Conservation (phyloP, 2,888 invertebrate species). For the Geotrupes spiniger region DNA sequence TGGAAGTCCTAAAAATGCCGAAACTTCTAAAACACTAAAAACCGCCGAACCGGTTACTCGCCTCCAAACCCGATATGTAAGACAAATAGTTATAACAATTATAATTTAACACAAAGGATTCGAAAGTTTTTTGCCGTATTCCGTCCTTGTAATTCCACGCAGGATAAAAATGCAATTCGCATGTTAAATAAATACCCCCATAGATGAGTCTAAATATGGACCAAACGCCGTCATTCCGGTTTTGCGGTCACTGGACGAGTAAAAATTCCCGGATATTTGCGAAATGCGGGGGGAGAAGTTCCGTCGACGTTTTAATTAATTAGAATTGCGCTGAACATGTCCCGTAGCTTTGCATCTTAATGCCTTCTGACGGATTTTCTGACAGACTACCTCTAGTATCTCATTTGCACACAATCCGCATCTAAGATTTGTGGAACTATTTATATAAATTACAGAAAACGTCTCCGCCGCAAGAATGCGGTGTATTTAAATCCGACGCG, state of each 20-base stretch:
- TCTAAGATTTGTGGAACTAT: slow-evolving; percentile 39
- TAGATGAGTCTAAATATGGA: slow-evolving; percentile 1
- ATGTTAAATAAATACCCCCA: slow-evolving; percentile 3
- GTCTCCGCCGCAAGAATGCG: slow-evolving; percentile 33
- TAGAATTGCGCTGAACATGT: slow-evolving; percentile 29
- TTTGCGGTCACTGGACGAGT: neutral
- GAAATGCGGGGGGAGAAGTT: slow-evolving; percentile 9
- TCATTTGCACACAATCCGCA: slow-evolving; percentile 42
- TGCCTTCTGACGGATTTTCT: slow-evolving; percentile 34
- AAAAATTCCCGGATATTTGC: slow-evolving; percentile 12
- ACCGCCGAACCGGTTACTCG: too few species aligned
- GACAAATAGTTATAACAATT: too few species aligned
- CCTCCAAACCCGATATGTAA: too few species aligned
- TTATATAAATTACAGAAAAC: slow-evolving; percentile 40
- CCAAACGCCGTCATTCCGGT: neutral
- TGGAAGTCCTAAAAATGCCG: too few species aligned
- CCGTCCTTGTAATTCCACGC: neutral
- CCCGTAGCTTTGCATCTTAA: slow-evolving; percentile 34
- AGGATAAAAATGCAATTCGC: slow-evolving; percentile 1
- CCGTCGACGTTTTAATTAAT: slow-evolving; percentile 32
- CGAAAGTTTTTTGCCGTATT: too few species aligned
- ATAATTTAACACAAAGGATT: too few species aligned
- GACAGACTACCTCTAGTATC: slow-evolving; percentile 34
- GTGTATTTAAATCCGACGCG: slow-evolving; percentile 19
- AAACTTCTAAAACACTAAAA: too few species aligned